Base-by-base conservation (phyloP, 1,140 invertebrate genomes). In the Neoseiulus cucumeris region DNA sequence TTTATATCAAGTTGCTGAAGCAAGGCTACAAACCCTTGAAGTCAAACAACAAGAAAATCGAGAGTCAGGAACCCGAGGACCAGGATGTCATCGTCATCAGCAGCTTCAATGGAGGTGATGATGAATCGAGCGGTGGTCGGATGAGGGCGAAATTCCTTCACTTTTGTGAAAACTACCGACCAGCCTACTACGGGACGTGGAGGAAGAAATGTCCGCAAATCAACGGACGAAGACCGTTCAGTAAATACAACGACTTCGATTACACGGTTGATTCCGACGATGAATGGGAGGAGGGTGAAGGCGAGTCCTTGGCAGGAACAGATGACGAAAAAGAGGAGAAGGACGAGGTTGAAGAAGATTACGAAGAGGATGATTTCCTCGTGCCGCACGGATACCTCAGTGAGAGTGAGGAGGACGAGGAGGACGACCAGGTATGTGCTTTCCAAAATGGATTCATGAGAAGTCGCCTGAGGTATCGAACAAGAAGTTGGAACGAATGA, bases 251-350 rank as follows among this genome's bases (percentile, higher is more conserved):
- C 69, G 74, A 74, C 28, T 73, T 77, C 67, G 75, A 77, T 65
- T 77, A 77, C 70, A 75, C 76, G 44, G 70, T 76, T 9, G 76
- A 77, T 67, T 74, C 72, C 69, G 76, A 76, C 70, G 75, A 76
- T 55, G 76, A 77, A 66, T 77, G 76, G 75, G 76, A 77, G 65
- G 76, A 77, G 64, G 76, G 76, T 42, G 76, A 77, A 66, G 76
- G 75, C 41, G 76, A 77, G 67, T 74, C 72, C 65, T 65, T 77
- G 12, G 51, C 33, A 17, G 51, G 51, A 17, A 59, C 51, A 14
- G 51, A 59, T 33, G 51, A 59, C 9, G 51, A 59, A 59, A 67
- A 67, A 14, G 67, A 68, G 22, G 64, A 68, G 29, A 64, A 66
- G 14, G 67, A 67, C 20, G 45, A 66, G 17, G 64, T 22, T 14